Percentiles rank a stretch among this genome's conserved stretches.
Conservation (phyloP, 2,888 invertebrate genomes). For the Cerceris ruficornis region DNA sequence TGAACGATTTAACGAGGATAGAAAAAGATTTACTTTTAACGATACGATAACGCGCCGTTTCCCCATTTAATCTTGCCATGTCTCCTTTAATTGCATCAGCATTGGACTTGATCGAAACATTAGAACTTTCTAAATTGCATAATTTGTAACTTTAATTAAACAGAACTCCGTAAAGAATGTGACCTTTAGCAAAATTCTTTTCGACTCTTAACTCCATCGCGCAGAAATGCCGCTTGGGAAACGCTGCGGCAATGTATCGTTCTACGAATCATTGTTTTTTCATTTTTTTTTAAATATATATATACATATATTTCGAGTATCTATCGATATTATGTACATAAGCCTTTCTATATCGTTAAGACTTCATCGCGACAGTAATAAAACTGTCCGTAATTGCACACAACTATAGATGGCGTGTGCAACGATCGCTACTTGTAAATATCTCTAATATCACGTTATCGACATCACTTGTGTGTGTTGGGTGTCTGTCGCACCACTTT, state of each 20-base stretch:
- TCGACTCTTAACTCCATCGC: too few species aligned
- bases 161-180: too few species aligned
- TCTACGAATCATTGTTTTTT: conserved; percentile 2
- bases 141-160: too few species aligned
- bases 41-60: neutral
- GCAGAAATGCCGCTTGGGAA: too few species aligned
- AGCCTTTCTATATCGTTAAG: conserved; percentile 64
- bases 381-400: conserved; percentile 47
- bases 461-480: conserved; percentile 47
- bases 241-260: neutral
- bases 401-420: conserved; percentile 11
- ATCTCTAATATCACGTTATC: conserved; percentile 45
- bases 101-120: too few species aligned
- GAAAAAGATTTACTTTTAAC: conserved; percentile 19
- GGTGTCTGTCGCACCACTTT: conserved; percentile 48
- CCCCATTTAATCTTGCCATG: too few species aligned
- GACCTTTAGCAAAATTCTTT: too few species aligned
- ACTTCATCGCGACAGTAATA: conserved; percentile 61
- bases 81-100: too few species aligned
- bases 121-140: too few species aligned
- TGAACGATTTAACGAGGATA: conserved; percentile 21
- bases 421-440: conserved; percentile 54
- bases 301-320: conserved; percentile 31
- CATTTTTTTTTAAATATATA: conserved; percentile 13
- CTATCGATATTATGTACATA: conserved; percentile 56